Percentiles rank a stretch among this genome's conserved stretches.
phyloP scores from a whole-genome alignment of 2,797 vertebrate species.

The Schizopygopsis pylzovi region DNA sequence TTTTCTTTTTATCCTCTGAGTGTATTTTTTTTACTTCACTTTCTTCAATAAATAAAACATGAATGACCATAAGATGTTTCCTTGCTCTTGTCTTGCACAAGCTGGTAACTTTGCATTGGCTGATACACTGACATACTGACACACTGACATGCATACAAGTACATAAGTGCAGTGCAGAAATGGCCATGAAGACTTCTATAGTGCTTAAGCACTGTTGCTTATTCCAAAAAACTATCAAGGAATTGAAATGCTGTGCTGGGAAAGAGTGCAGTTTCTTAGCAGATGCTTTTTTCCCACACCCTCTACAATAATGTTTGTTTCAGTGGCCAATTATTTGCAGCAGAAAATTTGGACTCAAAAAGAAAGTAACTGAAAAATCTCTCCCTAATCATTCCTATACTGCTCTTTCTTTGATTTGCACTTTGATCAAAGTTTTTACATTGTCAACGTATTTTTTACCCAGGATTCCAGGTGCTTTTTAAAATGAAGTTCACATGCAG shows the following conservation, averaged over 20 bases:
- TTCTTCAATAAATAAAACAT: conserved; percentile 44
- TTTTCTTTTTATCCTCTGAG: conserved; percentile 4
- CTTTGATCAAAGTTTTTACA: conserved; percentile 35
- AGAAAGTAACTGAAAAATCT: not conserved
- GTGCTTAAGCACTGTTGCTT: not conserved
- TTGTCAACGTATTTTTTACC: not conserved
- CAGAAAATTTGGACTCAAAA: not conserved
- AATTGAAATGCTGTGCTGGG: conserved; percentile 8
- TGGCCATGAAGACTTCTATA: conserved; percentile 25
- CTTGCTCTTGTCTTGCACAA: conserved; percentile 38
- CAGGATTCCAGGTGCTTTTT: not conserved
- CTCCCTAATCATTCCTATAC: not conserved
- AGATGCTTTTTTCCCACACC: not conserved
- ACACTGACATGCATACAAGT: conserved; percentile 49
- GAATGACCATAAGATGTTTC: conserved; percentile 40
- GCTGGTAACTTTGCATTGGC: conserved; percentile 11
- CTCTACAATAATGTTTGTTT: not conserved
- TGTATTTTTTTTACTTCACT: conserved; percentile 40
- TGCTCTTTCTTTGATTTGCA: conserved; percentile 1
- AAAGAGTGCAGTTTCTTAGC: not conserved
- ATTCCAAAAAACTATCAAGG: not conserved
- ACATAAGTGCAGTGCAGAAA: conserved; percentile 33
- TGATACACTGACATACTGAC: conserved; percentile 54
- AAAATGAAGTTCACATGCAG: conserved; percentile 9
- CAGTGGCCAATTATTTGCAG: conserved; percentile 11